Percentiles rank a stretch among this genome's conserved stretches.
Evolutionary conservation across 2,113 vertebrate species (phyloP).

Genomic region (Gnathonemus longibarbis): DNA sequence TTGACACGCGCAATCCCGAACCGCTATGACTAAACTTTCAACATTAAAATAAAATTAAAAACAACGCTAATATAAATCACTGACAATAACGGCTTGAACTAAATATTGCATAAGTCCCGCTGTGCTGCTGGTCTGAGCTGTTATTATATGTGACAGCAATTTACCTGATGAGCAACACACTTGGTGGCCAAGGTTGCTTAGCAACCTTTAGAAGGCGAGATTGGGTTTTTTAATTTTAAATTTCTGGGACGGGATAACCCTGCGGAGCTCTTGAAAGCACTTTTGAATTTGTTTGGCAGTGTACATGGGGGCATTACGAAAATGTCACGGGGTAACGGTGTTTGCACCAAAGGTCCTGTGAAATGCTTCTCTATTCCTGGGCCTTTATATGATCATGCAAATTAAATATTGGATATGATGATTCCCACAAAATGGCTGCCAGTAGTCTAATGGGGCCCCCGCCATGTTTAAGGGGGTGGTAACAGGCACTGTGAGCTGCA

Average conservation of each 20-base stretch:
- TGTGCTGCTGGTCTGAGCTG: not conserved
- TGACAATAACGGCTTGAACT: not conserved
- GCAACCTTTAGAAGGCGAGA: constrained; percentile 17
- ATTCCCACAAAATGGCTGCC: not conserved
- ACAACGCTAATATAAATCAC: not conserved
- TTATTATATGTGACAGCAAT: not conserved
- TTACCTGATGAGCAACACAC: not conserved
- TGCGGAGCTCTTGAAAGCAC: not conserved
- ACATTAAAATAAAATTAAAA: not conserved
- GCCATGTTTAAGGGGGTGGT: not conserved
- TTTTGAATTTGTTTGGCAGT: not conserved
- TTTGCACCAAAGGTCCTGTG: not conserved
- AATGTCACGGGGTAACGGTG: not conserved
- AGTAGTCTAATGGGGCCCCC: not conserved
- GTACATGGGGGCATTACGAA: not conserved
- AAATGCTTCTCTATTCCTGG: not conserved
- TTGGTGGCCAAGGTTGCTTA: constrained; percentile 11
- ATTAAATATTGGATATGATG: not conserved
- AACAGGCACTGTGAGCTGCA: not conserved
- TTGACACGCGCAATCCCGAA: not conserved
- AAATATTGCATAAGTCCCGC: not conserved
- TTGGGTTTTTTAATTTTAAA: not conserved
- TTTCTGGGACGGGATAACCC: not conserved
- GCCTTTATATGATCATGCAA: not conserved
- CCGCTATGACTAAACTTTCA: not conserved